Percentiles rank a stretch among this genome's conserved stretches.
Conservation (phyloP, 1,140 invertebrate genomes). For the roundworm (Caenorhabditis elegans) region WBcel235 BX284606.5:5026001-5026500, state of each 20-base stretch:
- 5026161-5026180: no score
- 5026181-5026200: no score
- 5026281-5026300: not conserved
- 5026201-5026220: no score
- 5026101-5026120: no score
- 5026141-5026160: no score
- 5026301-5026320: not conserved
- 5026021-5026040: no score
- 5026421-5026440: constrained; percentile 6
- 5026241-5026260: not conserved
- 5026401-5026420: constrained; percentile 12
- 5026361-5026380: constrained; percentile 28
- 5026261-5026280: not conserved
- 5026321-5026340: not conserved
- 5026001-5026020: no score
- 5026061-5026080: no score
- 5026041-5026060: no score
- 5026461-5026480: not conserved
- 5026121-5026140: no score
- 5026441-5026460: constrained; percentile 1
- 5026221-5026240: not conserved
- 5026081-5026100: no score
- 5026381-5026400: constrained; percentile 20
- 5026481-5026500: not conserved
- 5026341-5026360: not conserved